Percentiles rank a stretch among this genome's conserved stretches.
Conservation (phyloP, 2,888 invertebrate genomes). For the Tiphia femorata region DNA sequence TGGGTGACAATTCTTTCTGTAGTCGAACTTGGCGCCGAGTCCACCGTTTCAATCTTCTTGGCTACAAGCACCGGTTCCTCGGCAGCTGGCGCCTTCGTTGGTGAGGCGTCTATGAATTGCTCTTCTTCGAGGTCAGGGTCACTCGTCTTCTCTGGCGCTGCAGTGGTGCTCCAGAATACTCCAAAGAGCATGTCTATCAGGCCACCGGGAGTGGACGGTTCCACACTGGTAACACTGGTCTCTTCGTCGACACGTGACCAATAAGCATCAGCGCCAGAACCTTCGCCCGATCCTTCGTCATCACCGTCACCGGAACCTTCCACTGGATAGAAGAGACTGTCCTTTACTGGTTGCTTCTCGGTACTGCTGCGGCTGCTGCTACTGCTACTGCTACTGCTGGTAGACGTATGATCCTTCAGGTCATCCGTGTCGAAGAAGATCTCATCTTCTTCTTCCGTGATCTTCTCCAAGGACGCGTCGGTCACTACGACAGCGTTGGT, state of each 20-base stretch:
- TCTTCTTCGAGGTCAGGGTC: constrained; percentile 55
- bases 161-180: constrained; percentile 15
- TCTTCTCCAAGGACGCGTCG: constrained; percentile 10
- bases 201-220: constrained; percentile 27
- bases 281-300: constrained; percentile 66
- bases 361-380: too few species aligned
- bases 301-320: constrained; percentile 65
- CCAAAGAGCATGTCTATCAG: constrained; percentile 31
- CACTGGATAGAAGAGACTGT: constrained; percentile 48
- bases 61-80: constrained; percentile 15
- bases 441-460: constrained; percentile 30
- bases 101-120: constrained; percentile 51
- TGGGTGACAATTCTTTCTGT: background rate
- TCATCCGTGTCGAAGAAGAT: constrained; percentile 45
- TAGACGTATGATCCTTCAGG: constrained; percentile 16
- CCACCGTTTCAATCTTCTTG: background rate
- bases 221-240: background rate
- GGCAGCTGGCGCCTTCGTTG: constrained; percentile 14
- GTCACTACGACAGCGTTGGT: background rate
- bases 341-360: constrained; percentile 11
- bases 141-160: constrained; percentile 35
- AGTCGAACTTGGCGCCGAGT: background rate
- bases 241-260: constrained; percentile 29
- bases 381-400: too few species aligned
- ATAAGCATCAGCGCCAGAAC: constrained; percentile 49